Evolutionary conservation across 2,888 invertebrate species (phyloP), one percentile per base, ranked within the genome.

Genomic region (Lutraria lutraria): DNA sequence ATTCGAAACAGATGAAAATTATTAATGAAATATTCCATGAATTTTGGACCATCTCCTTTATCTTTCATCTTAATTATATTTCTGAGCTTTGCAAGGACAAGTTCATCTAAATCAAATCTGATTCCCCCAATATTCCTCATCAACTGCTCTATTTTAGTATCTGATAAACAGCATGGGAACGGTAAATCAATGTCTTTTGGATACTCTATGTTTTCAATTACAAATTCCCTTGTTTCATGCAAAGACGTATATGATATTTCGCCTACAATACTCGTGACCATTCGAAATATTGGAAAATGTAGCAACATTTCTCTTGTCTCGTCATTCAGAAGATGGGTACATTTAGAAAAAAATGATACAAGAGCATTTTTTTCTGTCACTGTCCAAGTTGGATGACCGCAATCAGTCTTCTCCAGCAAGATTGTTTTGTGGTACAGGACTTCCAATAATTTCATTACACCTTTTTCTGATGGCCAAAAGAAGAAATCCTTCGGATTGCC

Each of bases 21-120:
- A 53, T 87, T 52, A 25, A 88, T 25, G n/a, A 91, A 31, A 81
- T 84, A 87, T 34, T 76, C 21, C 89, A 92, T 90, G n/a, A 92
- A 68, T 4, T 29, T 29, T 25, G 53, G 12, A 56, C 13, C 56
- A 29, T 82, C 53, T 12, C 56, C 25, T 63, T 15, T 15, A 19
- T 52, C 29, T 10, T 29, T 16, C 25, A 12, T 34, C n/a, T 72
- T n/a, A n/a, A 43, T 15, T n/a, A 29, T 4, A 29, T 13, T 52
- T 60, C 19, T 86, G 3, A 83, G 68, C 34, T 21, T 72, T 13
- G 25, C 83, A 15, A 19, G 29, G 19, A 72, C 83, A n/a, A 83
- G 15, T 53, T 83, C n/a, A 21, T 68, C 52, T 19, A 72, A 15
- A 25, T 29, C n/a, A 25, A 83, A 8, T 19, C 56, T 83, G n/a